Percentiles rank a stretch among this genome's conserved stretches.
These are phyloP conservation scores for Hyperoplus immaculatus DNA, from an alignment of 2,797 vertebrate species.

Conservation along the genomic window DNA sequence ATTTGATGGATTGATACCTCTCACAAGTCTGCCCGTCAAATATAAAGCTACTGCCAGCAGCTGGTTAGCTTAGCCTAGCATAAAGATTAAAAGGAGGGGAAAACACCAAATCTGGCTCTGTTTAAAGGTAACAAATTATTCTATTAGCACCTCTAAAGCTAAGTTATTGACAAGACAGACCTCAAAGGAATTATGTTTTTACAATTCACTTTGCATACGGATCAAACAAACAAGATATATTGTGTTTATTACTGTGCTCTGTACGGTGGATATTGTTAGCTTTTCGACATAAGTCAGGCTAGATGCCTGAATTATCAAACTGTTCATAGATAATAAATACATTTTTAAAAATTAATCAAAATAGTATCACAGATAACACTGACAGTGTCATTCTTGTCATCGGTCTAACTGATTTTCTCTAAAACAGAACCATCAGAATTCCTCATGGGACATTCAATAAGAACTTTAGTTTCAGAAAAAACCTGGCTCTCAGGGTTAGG, in stretches of 20 bases:
- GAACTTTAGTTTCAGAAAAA: constrained; percentile 5
- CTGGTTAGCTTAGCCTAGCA: no score
- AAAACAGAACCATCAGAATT: background rate
- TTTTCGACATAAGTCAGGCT: no score
- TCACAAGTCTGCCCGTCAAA: background rate
- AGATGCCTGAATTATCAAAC: background rate
- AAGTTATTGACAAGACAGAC: background rate
- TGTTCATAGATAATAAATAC: background rate
- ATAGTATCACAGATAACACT: background rate
- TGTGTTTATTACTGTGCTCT: no score
- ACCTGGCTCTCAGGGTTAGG: background rate
- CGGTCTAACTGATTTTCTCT: background rate
- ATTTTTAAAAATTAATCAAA: background rate
- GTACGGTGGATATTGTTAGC: background rate
- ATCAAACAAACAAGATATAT: background rate
- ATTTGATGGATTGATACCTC: background rate
- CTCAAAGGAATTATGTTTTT: background rate
- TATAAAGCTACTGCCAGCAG: background rate
- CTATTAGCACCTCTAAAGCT: background rate
- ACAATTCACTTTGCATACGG: no score
- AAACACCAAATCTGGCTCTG: background rate
- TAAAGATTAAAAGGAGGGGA: background rate
- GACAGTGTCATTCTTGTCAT: background rate
- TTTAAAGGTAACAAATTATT: background rate
- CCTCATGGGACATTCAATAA: background rate